These are phyloP conservation scores for Tupaia tana DNA, from an alignment of 2,113 vertebrate species.

Conservation along the genomic window DNA sequence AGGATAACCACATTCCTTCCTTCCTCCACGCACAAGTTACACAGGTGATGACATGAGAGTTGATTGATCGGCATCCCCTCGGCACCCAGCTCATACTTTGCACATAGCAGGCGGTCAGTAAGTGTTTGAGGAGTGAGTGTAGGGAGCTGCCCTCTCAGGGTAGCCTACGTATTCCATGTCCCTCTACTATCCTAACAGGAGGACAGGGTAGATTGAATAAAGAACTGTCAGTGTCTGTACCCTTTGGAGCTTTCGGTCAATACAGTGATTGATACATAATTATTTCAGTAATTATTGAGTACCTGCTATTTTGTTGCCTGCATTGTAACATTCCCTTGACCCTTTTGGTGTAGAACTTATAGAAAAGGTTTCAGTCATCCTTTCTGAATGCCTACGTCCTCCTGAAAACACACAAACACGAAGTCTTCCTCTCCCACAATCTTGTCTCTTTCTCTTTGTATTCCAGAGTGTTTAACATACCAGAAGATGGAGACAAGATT, in stretches of 20 bases:
- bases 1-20: conserved; percentile 34
- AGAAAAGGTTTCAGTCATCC: not conserved
- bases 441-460: conserved; percentile 70
- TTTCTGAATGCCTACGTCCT: conserved; percentile 52
- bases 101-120: not conserved
- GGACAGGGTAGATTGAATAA: not conserved
- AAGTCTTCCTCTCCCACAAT: conserved; percentile 57
- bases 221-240: not conserved
- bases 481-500: conserved; percentile 66
- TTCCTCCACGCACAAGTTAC: not conserved
- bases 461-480: conserved; percentile 65
- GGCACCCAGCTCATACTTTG: not conserved
- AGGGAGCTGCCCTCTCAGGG: not conserved
- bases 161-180: not conserved
- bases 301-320: not conserved
- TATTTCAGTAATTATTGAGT: not conserved
- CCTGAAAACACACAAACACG: not conserved
- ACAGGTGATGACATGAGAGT: not conserved
- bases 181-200: not conserved
- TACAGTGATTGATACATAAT: not conserved
- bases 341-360: not conserved
- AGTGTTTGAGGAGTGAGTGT: conserved; percentile 35
- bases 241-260: not conserved
- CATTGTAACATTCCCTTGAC: not conserved
- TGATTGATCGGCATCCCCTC: not conserved